Evolutionary conservation across 2,113 vertebrate genomes (phyloP).

Genomic region (Gorsachius goisagi): DNA sequence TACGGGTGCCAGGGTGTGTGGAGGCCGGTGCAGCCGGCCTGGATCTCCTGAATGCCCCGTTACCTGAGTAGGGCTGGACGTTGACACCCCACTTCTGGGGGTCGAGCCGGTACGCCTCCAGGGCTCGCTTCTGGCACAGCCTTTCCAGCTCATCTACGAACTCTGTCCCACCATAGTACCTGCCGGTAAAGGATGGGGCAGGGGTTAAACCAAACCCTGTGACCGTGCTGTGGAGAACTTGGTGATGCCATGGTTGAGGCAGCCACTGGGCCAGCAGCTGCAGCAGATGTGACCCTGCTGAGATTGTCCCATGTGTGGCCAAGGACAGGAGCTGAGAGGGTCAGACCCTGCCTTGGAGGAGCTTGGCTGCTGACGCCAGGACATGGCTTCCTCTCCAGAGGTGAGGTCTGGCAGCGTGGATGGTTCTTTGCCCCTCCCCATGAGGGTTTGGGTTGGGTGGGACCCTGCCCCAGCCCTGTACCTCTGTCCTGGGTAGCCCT

Average conservation of each 20-base stretch:
- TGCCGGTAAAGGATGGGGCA: neutral
- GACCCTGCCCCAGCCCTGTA: constrained; percentile 11
- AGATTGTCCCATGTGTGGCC: neutral
- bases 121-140: constrained; percentile 92
- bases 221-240: neutral
- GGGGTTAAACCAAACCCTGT: neutral
- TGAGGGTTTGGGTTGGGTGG: neutral
- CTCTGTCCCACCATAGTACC: constrained; percentile 93
- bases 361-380: neutral
- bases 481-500: constrained; percentile 97
- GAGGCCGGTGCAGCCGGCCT: neutral
- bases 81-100: constrained; percentile 92
- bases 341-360: neutral
- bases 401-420: neutral
- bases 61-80: constrained; percentile 97
- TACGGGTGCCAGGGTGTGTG: accelerated
- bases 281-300: neutral
- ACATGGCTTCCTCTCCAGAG: neutral
- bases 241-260: neutral
- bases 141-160: constrained; percentile 91
- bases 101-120: constrained; percentile 85
- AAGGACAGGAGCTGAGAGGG: neutral
- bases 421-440: neutral
- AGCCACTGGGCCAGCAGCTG: neutral
- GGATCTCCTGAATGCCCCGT: neutral